These are phyloP conservation scores for Hybos culiciformis DNA, from an alignment of 2,888 invertebrate genomes.

Conservation along the genomic window DNA sequence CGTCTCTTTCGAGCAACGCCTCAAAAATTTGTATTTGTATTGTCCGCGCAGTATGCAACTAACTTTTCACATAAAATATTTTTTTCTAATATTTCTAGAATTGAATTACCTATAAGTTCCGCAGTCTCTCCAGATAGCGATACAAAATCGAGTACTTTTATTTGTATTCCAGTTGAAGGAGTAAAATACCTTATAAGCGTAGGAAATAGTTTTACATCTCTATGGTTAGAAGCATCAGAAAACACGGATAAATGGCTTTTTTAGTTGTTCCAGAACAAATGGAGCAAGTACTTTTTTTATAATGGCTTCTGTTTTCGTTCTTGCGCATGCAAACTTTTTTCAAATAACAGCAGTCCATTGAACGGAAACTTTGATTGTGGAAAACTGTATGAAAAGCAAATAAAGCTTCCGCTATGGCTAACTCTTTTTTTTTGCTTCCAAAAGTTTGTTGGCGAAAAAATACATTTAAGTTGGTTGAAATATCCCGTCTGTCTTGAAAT, in stretches of 20 bases:
- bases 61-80: not conserved
- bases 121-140: conserved; percentile 1
- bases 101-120: conserved; percentile 1
- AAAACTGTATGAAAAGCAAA: not conserved
- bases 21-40: conserved; percentile 1
- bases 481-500: not conserved
- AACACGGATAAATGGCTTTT: conserved; percentile 1
- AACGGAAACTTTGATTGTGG: not conserved
- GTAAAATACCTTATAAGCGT: conserved; percentile 1
- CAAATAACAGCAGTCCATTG: not conserved
- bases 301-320: not conserved
- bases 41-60: conserved; percentile 1
- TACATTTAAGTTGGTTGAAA: not conserved
- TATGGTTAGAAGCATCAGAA: conserved; percentile 3
- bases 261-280: conserved; percentile 9
- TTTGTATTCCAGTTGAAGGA: not conserved
- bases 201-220: conserved; percentile 4
- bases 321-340: not conserved
- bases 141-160: not conserved
- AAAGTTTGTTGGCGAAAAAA: not conserved
- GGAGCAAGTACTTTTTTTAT: not conserved
- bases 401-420: not conserved
- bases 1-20: not conserved
- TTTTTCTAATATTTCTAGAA: not conserved
- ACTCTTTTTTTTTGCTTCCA: not conserved